Evolutionary conservation across 2,888 invertebrate species (phyloP), one percentile per base, ranked within the genome.

Genomic region (Plagodis dolabraria): DNA sequence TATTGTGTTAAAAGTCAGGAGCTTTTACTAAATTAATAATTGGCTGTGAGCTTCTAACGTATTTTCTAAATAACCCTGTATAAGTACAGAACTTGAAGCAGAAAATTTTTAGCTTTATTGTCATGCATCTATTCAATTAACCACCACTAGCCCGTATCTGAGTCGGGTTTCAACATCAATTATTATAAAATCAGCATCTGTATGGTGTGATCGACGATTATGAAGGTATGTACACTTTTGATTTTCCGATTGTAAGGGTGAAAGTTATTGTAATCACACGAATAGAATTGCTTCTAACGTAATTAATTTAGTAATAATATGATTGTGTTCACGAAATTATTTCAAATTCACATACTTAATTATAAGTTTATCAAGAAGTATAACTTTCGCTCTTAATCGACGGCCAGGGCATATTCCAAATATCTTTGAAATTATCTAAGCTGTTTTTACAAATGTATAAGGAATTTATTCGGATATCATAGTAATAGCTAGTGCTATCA

Each of bases 381-480:
- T 51, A 47, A 43, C 22, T 57, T 47, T 43, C 51, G 33, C 51
- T 51, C 11, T 43, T 50, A 33, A 51, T n/a, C 46, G 33, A 42
- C 45, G 33, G 35, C 47, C 43, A 38, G 51, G 7, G 35, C 42
- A 12, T 11, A 11, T n/a, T 47, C 22, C n/a, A 52, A 33, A 36
- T 12, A 33, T 36, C 52, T 52, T 35, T 7, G 36, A 33, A 44
- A 38, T 11, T 48, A 33, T 51, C 12, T 33, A 59, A 47, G 47
- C 33, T 51, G n/a, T 10, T 36, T n/a, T 50, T 46, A 46, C 43
- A 45, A 48, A 56, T 38, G 47, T 53, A 44, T 60, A 11, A 6
- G 52, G 52, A 55, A 56, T 38, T 48, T 55, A 48, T 55, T 33
- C 47, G 55, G n/a, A 48, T 60, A 52, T 55, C 44, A 60, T 60